A percentile compares a stretch with the other conserved stretches of the same genome.
Conservation (phyloP, 1,140 invertebrate genomes). For the Aradophagus sp. region DNA sequence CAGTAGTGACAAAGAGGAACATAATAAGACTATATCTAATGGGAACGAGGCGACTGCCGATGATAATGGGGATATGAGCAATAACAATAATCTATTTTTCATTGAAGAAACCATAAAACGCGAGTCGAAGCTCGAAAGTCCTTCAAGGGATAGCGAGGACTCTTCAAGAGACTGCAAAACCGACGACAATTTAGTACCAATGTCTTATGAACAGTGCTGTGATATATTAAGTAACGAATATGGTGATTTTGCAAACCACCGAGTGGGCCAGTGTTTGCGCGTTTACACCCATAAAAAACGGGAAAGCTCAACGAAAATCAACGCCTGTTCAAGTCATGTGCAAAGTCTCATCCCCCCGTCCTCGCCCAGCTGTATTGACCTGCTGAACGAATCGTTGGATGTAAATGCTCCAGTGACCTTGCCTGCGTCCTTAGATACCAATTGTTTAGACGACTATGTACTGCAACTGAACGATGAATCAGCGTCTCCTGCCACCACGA, state of each 20-base stretch:
- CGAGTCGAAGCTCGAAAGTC: constrained; percentile 11
- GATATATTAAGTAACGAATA: constrained; percentile 63
- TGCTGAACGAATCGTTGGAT: constrained; percentile 63
- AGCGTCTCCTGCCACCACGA: constrained; percentile 15
- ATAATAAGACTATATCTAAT: too few relatives aligned
- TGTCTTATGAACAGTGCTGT: constrained; percentile 64
- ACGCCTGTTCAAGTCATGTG: constrained; percentile 42
- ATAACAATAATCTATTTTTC: constrained; percentile 29
- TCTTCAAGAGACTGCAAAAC: constrained; percentile 26
- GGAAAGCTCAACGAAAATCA: constrained; percentile 52
- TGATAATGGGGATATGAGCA: constrained; percentile 19
- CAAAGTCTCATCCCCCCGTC: constrained; percentile 55
- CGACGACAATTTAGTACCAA: constrained; percentile 31
- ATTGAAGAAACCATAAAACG: constrained; percentile 27
- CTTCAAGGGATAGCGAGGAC: constrained; percentile 5
- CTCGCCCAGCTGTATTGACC: constrained; percentile 65
- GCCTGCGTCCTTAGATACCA: constrained; percentile 63
- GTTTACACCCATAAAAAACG: constrained; percentile 70
- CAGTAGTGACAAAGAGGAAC: constrained; percentile 17
- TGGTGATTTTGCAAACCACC: constrained; percentile 57
- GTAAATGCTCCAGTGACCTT: constrained; percentile 65
- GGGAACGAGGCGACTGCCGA: too few relatives aligned
- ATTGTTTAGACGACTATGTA: constrained; percentile 65
- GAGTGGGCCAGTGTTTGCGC: constrained; percentile 67
- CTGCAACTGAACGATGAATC: constrained; percentile 63